Evolutionary conservation across 2,797 vertebrate genomes (phyloP).

Genomic region (Nyctalus aviator): DNA sequence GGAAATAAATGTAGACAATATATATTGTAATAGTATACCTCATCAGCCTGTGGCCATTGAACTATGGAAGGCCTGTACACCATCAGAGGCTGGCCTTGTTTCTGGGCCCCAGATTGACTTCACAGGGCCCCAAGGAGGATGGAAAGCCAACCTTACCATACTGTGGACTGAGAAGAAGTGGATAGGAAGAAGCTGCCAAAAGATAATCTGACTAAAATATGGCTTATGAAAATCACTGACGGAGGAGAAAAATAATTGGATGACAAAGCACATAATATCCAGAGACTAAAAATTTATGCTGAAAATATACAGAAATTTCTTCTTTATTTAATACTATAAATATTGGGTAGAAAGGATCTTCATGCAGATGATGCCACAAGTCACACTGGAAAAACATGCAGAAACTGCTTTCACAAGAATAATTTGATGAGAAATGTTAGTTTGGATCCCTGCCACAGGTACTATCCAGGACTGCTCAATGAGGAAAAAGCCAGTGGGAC

Average conservation of each 20-base stretch:
- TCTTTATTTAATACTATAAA: slow-evolving; percentile 93
- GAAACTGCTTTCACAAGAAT: too few species aligned
- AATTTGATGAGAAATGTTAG: too few species aligned
- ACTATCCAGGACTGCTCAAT: too few species aligned
- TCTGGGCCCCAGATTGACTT: not conserved
- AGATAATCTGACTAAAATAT: slow-evolving; percentile 92
- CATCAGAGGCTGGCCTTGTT: not conserved
- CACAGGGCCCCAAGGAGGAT: not conserved
- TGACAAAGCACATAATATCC: slow-evolving; percentile 90
- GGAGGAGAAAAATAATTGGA: slow-evolving; percentile 96
- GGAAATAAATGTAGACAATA: not conserved
- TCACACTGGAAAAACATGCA: slow-evolving; percentile 94
- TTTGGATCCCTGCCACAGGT: too few species aligned
- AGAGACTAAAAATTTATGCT: slow-evolving; percentile 93
- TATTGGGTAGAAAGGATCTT: slow-evolving; percentile 91
- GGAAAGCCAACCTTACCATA: not conserved
- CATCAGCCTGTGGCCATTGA: not conserved
- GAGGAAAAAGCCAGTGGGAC: too few species aligned
- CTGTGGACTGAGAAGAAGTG: not conserved
- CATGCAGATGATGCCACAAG: slow-evolving; percentile 95
- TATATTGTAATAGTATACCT: not conserved
- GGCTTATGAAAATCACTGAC: slow-evolving; percentile 93
- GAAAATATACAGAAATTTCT: slow-evolving; percentile 95
- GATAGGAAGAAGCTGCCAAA: slow-evolving; percentile 87
- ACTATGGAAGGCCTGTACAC: not conserved